Conservation (phyloP, 64 coral and sea anemone species). For the Actinia tenebrosa region DNA sequence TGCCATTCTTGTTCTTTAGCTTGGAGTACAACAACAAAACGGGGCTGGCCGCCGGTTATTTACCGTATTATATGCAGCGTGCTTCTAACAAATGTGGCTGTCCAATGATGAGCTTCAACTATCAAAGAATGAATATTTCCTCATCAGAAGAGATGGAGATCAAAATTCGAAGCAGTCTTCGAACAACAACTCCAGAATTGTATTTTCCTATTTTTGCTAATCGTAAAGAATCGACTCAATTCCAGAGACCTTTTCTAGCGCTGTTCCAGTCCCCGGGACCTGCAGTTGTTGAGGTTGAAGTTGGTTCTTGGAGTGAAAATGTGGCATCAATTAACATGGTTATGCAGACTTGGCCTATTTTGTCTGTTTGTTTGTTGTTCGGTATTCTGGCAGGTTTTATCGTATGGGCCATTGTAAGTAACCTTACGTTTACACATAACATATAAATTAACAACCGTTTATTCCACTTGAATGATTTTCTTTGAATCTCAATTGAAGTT, state of each 20-base stretch:
- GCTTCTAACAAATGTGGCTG: background rate
- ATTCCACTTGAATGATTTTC: background rate
- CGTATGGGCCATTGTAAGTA: slow-evolving; percentile 19
- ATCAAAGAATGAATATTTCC: background rate
- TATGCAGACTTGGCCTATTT: background rate
- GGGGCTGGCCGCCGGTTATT: background rate
- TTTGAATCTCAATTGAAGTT: too few species aligned
- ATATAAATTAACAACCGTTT: background rate
- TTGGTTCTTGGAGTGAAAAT: background rate
- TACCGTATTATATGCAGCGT: background rate
- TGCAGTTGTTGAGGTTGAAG: background rate
- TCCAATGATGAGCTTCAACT: background rate
- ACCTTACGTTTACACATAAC: background rate
- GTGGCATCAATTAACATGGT: background rate
- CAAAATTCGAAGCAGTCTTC: background rate
- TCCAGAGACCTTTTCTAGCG: slow-evolving; percentile 10
- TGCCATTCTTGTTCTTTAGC: background rate
- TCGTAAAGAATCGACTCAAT: slow-evolving; percentile 1
- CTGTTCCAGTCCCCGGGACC: background rate
- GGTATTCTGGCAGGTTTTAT: background rate
- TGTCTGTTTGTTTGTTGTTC: background rate
- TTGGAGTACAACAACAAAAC: background rate
- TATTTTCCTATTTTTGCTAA: slow-evolving; percentile 19
- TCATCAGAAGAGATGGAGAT: slow-evolving; percentile 12
- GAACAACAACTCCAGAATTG: background rate